Conservation (phyloP, 2,888 invertebrate genomes). For the Exocentrus adspersus region DNA sequence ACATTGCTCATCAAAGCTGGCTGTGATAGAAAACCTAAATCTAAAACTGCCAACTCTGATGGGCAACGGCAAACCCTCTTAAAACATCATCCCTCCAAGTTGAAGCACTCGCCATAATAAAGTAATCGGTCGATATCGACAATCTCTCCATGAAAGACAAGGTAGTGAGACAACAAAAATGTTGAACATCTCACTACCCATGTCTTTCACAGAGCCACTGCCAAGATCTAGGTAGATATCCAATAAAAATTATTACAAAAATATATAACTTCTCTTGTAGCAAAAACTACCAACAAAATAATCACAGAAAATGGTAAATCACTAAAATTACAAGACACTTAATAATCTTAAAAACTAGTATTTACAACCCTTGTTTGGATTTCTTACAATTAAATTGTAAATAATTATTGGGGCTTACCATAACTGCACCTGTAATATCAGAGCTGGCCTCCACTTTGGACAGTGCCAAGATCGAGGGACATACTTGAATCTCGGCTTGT, state of each 20-base stretch:
- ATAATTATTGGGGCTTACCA: slow-evolving; percentile 63
- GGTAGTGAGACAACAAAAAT: slow-evolving; percentile 88
- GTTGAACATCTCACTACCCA: slow-evolving; percentile 95
- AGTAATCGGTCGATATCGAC: slow-evolving; percentile 28
- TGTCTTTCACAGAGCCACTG: slow-evolving; percentile 88
- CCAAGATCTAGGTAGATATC: not conserved
- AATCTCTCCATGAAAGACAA: slow-evolving; percentile 93
- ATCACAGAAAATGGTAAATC: no score
- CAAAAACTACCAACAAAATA: not conserved
- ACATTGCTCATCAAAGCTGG: slow-evolving; percentile 95
- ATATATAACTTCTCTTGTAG: not conserved
- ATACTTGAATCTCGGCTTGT: slow-evolving; percentile 72
- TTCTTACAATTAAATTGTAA: not conserved
- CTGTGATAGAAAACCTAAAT: slow-evolving; percentile 82
- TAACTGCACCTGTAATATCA: slow-evolving; percentile 68
- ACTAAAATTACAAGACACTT: not conserved
- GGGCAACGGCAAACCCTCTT: slow-evolving; percentile 57
- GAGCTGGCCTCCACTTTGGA: slow-evolving; percentile 64
- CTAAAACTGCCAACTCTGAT: slow-evolving; percentile 77
- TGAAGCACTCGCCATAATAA: not conserved
- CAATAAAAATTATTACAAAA: not conserved
- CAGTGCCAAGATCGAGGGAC: slow-evolving; percentile 71
- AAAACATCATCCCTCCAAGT: no score
- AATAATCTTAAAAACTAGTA: not conserved
- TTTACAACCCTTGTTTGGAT: not conserved